Evolutionary conservation across 2,797 vertebrate genomes (phyloP).

Genomic region (Lagodon rhomboides): DNA sequence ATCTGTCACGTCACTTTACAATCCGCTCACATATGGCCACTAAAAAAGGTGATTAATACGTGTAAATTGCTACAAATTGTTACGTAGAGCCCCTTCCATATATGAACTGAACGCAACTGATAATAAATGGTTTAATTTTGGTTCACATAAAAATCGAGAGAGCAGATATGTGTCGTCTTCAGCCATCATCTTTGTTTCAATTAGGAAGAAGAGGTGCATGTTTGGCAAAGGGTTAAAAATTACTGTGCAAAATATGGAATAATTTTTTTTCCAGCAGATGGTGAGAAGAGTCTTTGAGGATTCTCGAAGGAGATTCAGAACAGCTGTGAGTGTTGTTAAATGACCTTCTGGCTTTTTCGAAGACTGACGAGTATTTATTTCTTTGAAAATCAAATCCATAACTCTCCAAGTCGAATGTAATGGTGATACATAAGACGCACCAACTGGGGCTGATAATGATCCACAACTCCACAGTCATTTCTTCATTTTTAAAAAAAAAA

Average conservation of each 20-base stretch:
- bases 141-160: not conserved
- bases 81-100: too few species aligned
- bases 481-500: too few species aligned
- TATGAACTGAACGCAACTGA: not conserved
- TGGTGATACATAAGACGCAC: constrained; percentile 6
- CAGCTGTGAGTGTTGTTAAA: not conserved
- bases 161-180: not conserved
- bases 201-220: too few species aligned
- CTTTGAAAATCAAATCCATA: not conserved
- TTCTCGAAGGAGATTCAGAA: constrained; percentile 3
- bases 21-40: too few species aligned
- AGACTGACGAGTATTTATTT: not conserved
- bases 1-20: too few species aligned
- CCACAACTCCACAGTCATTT: constrained; percentile 9
- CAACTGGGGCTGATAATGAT: constrained; percentile 6
- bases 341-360: not conserved
- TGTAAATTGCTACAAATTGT: too few species aligned
- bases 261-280: not conserved
- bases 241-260: not conserved
- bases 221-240: not conserved
- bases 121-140: not conserved
- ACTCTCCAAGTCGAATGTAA: constrained; percentile 8
- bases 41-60: too few species aligned
- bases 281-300: not conserved
- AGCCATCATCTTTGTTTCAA: not conserved